These are phyloP conservation scores for Ceratitis capitata DNA, from an alignment of 1,140 invertebrate genomes.

Conservation along the genomic window DNA sequence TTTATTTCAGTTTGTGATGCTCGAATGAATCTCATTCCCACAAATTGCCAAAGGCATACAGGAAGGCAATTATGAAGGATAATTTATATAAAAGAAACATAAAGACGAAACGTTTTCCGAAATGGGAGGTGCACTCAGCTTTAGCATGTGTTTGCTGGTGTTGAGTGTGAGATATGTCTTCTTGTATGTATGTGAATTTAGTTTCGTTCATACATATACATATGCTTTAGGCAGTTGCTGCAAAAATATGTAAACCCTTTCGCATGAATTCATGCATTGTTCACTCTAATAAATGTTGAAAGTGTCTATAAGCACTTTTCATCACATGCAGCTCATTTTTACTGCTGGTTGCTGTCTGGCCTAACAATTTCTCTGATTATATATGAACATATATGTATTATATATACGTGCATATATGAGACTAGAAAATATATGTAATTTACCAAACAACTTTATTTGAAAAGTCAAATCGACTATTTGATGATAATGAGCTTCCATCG, in stretches of 20 bases:
- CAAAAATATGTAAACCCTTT: not conserved
- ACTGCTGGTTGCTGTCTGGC: too few relatives aligned
- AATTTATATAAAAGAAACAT: constrained; percentile 11
- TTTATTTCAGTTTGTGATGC: constrained; percentile 23
- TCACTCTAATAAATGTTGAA: not conserved
- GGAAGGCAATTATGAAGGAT: not conserved
- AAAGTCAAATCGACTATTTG: too few relatives aligned
- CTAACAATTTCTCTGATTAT: too few relatives aligned
- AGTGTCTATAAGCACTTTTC: too few relatives aligned
- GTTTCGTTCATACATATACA: too few relatives aligned
- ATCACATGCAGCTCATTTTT: too few relatives aligned
- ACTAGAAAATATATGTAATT: too few relatives aligned
- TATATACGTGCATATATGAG: too few relatives aligned
- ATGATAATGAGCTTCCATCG: too few relatives aligned
- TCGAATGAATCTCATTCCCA: constrained; percentile 27
- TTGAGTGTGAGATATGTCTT: not conserved
- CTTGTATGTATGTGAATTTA: not conserved
- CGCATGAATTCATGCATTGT: not conserved
- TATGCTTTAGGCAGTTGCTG: not conserved
- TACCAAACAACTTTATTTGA: too few relatives aligned
- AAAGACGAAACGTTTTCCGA: too few relatives aligned
- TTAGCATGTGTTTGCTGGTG: not conserved
- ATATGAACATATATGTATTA: too few relatives aligned
- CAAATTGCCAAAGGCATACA: not conserved
- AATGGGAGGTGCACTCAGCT: not conserved